Conservation (phyloP, 2,113 vertebrate species). For the Australoheros scitulus region DNA sequence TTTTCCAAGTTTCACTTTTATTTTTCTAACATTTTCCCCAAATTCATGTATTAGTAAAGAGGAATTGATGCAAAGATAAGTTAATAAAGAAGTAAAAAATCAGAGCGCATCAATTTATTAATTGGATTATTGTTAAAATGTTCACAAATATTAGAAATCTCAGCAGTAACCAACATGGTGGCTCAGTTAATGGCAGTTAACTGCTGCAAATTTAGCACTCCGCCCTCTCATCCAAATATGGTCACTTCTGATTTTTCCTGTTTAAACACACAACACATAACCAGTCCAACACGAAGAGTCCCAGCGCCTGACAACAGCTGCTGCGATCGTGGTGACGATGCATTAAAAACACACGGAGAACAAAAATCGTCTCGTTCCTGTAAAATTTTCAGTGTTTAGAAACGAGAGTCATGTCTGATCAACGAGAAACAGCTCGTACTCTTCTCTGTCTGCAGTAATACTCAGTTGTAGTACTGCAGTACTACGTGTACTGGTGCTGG, state of each 20-base stretch:
- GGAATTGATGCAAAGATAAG: too few species aligned
- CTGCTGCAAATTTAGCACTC: too few species aligned
- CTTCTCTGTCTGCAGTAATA: slow-evolving; percentile 28
- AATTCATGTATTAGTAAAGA: neutral
- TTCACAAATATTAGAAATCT: too few species aligned
- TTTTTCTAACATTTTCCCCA: neutral
- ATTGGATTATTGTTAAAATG: neutral
- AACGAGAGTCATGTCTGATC: neutral
- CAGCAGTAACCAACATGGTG: too few species aligned
- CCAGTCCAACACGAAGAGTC: too few species aligned
- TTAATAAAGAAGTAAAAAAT: too few species aligned
- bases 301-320: neutral
- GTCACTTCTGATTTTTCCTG: too few species aligned
- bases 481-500: slow-evolving; percentile 40
- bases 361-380: neutral
- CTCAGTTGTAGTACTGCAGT: slow-evolving; percentile 48
- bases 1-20: neutral
- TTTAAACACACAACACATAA: too few species aligned
- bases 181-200: too few species aligned
- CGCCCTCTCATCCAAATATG: too few species aligned
- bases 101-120: neutral
- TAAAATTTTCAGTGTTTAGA: neutral
- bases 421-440: neutral
- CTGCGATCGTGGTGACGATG: neutral
- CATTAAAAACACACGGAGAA: neutral